Evolutionary conservation across 2,888 invertebrate species (phyloP).

Genomic region (Cephus runcator): DNA sequence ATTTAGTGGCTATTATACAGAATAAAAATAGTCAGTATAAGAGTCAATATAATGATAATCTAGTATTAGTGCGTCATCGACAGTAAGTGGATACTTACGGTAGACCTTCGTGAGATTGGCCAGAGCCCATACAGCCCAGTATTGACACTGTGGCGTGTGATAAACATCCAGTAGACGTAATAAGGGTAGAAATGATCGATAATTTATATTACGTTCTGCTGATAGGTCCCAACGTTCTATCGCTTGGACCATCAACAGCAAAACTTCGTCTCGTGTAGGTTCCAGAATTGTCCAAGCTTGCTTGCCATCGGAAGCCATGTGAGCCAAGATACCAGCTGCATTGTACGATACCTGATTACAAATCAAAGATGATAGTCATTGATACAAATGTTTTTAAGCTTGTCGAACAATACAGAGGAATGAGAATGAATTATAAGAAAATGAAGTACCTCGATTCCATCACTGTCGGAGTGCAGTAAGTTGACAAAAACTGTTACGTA

Average conservation of each 20-base stretch:
- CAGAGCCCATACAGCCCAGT: conserved; percentile 98
- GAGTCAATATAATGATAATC: no score
- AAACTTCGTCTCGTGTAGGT: conserved; percentile 78
- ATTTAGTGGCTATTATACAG: conserved; percentile 80
- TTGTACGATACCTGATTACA: conserved; percentile 84
- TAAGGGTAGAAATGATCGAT: conserved; percentile 95
- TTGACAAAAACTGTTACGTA: conserved; percentile 89
- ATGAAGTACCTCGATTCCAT: conserved; percentile 88
- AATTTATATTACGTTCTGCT: conserved; percentile 94
- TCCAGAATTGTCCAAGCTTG: conserved; percentile 81
- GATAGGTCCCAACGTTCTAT: conserved; percentile 90
- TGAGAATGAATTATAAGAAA: background rate
- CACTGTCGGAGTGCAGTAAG: conserved; percentile 84
- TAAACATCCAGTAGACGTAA: conserved; percentile 83
- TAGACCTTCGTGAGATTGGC: conserved; percentile 95
- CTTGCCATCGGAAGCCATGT: conserved; percentile 93
- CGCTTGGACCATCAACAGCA: conserved; percentile 81
- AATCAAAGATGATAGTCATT: conserved; percentile 18
- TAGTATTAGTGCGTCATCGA: no score
- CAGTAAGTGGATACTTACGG: conserved; percentile 72
- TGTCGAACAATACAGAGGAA: background rate
- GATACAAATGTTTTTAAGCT: background rate
- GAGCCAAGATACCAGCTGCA: conserved; percentile 94
- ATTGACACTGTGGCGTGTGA: conserved; percentile 91
- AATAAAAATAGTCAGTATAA: background rate